These are phyloP conservation scores for Zosterops pallidus DNA, from an alignment of 2,113 vertebrate genomes.

Conservation along the genomic window DNA sequence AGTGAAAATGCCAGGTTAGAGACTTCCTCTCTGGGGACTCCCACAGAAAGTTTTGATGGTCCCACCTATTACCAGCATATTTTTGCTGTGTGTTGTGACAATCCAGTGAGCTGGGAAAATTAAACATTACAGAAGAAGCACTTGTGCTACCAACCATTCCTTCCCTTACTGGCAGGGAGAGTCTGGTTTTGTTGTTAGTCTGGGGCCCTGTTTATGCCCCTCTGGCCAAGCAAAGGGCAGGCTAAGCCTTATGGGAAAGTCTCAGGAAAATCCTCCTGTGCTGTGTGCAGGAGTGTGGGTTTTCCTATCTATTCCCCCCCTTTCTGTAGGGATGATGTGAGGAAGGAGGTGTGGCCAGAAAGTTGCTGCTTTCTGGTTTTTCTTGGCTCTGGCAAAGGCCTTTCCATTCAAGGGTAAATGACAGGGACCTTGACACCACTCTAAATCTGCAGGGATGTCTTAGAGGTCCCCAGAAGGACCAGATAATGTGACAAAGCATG, in stretches of 20 bases:
- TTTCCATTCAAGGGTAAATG: slow-evolving; percentile 38
- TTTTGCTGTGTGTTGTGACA: neutral
- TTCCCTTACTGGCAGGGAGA: neutral
- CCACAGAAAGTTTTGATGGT: neutral
- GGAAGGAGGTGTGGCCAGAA: slow-evolving; percentile 39
- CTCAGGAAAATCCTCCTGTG: neutral
- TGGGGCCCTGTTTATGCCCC: neutral
- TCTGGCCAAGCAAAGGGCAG: neutral
- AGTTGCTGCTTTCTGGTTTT: slow-evolving; percentile 54
- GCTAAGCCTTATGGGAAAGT: neutral
- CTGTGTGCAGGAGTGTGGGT: neutral
- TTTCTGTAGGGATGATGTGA: slow-evolving; percentile 7
- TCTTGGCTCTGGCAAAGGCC: slow-evolving; percentile 57
- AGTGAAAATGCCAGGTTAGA: neutral
- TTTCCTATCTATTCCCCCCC: neutral
- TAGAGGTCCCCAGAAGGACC: neutral
- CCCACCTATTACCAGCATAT: neutral
- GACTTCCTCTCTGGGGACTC: neutral
- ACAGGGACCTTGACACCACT: neutral
- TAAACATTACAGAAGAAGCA: neutral
- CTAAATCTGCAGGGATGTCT: neutral
- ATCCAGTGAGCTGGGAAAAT: neutral
- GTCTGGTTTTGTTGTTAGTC: neutral
- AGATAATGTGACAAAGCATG: neutral
- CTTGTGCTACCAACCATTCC: neutral